Conservation (phyloP, 2,113 vertebrate genomes). For the Saimiri boliviensis region DNA sequence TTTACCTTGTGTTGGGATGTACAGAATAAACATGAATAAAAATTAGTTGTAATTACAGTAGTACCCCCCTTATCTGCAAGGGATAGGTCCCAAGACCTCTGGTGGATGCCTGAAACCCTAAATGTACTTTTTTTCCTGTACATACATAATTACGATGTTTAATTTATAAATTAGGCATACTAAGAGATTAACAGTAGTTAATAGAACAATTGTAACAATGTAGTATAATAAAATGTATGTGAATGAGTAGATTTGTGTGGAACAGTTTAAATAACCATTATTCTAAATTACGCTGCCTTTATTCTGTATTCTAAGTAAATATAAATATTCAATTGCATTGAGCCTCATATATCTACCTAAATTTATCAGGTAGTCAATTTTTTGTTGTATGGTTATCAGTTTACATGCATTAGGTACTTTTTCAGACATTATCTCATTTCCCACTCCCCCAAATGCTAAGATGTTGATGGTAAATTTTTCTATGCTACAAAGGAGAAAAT, state of each 20-base stretch:
- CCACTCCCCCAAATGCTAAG: neutral
- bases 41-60: neutral
- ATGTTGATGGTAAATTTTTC: neutral
- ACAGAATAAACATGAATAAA: constrained; percentile 2
- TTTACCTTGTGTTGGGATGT: neutral
- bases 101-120: neutral
- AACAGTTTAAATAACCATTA: neutral
- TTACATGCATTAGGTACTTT: neutral
- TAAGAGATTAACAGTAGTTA: neutral
- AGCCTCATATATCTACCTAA: neutral
- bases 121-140: neutral
- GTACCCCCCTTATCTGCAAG: neutral
- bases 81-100: neutral
- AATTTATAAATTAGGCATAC: neutral
- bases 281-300: neutral
- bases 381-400: neutral
- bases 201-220: neutral
- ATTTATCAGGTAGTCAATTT: neutral
- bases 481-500: neutral
- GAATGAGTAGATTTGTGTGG: neutral
- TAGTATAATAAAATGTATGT: neutral
- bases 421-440: neutral
- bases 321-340: neutral
- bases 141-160: neutral
- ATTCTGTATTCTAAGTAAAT: neutral